Percentiles rank a stretch among this genome's conserved stretches.
These are phyloP conservation scores for Hemiscyllium ocellatum DNA, from an alignment of 2,113 vertebrate species.

Conservation along the genomic window DNA sequence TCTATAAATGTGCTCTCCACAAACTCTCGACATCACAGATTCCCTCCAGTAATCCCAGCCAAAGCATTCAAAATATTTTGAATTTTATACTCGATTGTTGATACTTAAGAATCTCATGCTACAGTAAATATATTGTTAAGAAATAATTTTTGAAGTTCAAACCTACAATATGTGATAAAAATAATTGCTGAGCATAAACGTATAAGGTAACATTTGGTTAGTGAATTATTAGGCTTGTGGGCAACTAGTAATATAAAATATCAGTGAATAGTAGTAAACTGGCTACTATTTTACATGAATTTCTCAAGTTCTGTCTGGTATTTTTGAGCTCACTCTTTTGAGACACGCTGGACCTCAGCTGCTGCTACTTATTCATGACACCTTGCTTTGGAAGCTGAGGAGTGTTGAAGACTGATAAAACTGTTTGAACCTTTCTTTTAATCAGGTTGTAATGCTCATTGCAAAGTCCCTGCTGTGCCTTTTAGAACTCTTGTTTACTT, in stretches of 20 bases:
- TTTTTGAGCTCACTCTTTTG: background rate
- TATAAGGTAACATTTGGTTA: background rate
- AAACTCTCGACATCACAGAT: too few relatives aligned
- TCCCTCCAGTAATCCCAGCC: too few relatives aligned
- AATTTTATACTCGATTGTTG: background rate
- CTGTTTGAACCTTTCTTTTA: background rate
- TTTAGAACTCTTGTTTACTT: conserved; percentile 28
- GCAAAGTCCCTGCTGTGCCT: background rate
- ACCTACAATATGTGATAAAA: background rate
- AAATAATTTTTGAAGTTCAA: background rate
- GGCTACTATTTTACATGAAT: background rate
- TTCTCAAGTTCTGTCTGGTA: background rate
- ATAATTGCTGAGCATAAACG: background rate
- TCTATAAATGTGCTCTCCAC: too few relatives aligned
- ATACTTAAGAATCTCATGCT: background rate
- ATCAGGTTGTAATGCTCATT: conserved; percentile 5
- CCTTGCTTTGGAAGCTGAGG: background rate
- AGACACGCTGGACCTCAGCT: background rate
- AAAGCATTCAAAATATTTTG: background rate
- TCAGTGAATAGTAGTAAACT: background rate
- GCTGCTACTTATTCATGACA: background rate
- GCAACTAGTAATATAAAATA: background rate
- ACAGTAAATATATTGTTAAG: background rate
- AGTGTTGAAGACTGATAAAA: conserved; percentile 2
- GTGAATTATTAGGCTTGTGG: background rate